A percentile compares a stretch with the other conserved stretches of the same genome.
Conservation (phyloP, 2,797 vertebrate species). For the Arremon aurantiirostris region DNA sequence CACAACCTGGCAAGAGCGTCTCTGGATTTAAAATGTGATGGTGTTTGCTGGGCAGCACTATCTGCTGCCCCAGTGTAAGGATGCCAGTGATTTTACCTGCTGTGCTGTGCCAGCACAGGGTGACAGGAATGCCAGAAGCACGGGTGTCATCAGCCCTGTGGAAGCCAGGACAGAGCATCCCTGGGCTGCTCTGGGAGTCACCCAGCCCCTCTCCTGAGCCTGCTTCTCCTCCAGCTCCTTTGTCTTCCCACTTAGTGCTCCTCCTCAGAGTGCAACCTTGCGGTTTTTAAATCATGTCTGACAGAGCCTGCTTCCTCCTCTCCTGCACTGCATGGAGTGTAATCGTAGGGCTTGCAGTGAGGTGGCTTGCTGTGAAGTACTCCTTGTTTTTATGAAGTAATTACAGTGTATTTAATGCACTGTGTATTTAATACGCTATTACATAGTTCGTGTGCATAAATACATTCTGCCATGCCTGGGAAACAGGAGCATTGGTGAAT, state of each 20-base stretch:
- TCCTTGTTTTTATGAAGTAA: constrained; percentile 50
- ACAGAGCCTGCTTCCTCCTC: neutral
- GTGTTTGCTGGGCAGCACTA: neutral
- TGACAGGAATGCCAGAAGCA: neutral
- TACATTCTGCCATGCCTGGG: neutral
- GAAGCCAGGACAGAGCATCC: neutral
- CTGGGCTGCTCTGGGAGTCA: neutral
- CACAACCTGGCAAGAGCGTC: neutral
- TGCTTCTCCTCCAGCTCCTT: neutral
- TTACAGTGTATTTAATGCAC: constrained; percentile 16
- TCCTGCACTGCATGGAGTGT: neutral
- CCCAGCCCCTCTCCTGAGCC: neutral
- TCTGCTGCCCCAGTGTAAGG: neutral
- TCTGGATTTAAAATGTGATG: neutral
- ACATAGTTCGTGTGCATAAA: neutral
- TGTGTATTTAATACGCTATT: constrained; percentile 20
- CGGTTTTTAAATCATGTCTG: neutral
- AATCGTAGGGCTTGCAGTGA: constrained; percentile 4
- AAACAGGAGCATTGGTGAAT: neutral
- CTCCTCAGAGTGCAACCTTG: neutral
- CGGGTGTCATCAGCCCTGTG: neutral
- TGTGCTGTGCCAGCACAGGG: rapidly evolving
- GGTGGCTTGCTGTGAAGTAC: constrained; percentile 17
- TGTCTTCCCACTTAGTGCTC: neutral
- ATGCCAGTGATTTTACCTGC: neutral